These are phyloP conservation scores for Danio aesculapii DNA, from an alignment of 2,797 vertebrate species.

Conservation along the genomic window DNA sequence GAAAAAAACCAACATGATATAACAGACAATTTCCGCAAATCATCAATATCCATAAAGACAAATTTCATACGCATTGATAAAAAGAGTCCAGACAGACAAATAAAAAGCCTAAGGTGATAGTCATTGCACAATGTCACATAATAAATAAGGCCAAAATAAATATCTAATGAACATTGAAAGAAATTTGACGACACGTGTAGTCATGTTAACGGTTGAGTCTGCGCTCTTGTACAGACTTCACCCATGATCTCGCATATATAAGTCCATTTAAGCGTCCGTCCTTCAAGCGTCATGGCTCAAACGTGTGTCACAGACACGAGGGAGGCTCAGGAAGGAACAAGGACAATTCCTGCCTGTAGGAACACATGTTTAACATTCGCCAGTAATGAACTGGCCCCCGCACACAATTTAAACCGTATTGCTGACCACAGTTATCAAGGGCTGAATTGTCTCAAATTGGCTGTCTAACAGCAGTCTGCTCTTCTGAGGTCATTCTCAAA, in stretches of 20 bases:
- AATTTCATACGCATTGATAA: background rate
- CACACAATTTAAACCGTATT: slow-evolving; percentile 41
- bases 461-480: slow-evolving; percentile 9
- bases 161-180: slow-evolving; percentile 48
- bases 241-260: background rate
- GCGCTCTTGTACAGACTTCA: background rate
- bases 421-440: slow-evolving; percentile 24
- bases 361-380: slow-evolving; percentile 36
- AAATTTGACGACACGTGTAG: slow-evolving; percentile 27
- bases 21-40: slow-evolving; percentile 10
- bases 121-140: slow-evolving; percentile 56
- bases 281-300: slow-evolving; percentile 39
- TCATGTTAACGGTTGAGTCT: slow-evolving; percentile 20
- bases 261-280: slow-evolving; percentile 21
- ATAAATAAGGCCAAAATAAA: slow-evolving; percentile 70
- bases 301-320: slow-evolving; percentile 16
- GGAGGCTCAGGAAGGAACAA: slow-evolving; percentile 17
- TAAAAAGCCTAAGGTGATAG: slow-evolving; percentile 50
- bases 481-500: slow-evolving; percentile 47
- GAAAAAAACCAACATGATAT: background rate
- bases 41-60: slow-evolving; percentile 20
- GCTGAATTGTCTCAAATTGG: slow-evolving; percentile 20
- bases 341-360: slow-evolving; percentile 18
- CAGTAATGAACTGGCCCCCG: slow-evolving; percentile 13
- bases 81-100: slow-evolving; percentile 53